Conservation (phyloP, 1,140 invertebrate genomes). For the Liolophura sinensis region DNA sequence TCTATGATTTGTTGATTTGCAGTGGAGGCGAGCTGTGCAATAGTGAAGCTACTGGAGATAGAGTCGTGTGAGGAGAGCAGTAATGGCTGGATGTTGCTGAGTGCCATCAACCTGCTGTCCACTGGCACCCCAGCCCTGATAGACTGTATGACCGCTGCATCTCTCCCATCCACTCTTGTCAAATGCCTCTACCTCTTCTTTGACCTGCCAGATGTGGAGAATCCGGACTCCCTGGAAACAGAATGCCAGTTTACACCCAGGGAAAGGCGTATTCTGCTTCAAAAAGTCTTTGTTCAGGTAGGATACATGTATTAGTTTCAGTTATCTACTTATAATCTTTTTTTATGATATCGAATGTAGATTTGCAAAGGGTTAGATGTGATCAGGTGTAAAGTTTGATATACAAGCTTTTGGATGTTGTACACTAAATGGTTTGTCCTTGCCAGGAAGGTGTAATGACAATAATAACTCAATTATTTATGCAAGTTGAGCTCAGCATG, state of each 20-base stretch:
- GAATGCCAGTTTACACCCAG: conserved; percentile 85
- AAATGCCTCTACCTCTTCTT: conserved; percentile 99
- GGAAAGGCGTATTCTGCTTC: conserved; percentile 87
- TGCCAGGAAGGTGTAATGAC: too few species aligned
- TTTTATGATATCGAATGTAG: too few species aligned
- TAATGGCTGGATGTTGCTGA: conserved; percentile 95
- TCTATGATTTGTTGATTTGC: conserved; percentile 18
- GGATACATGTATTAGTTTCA: conserved; percentile 1
- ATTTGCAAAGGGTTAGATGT: too few species aligned
- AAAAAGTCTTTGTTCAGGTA: conserved; percentile 96
- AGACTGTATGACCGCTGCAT: conserved; percentile 86
- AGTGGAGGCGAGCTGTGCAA: conserved; percentile 92
- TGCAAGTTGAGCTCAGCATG: too few species aligned
- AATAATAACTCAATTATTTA: too few species aligned
- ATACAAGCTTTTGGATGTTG: too few species aligned
- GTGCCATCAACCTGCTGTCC: conserved; percentile 82
- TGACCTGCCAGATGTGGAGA: conserved; percentile 79
- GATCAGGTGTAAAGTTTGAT: too few species aligned
- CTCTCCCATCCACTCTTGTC: conserved; percentile 95
- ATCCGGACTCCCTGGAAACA: conserved; percentile 67
- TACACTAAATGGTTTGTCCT: too few species aligned
- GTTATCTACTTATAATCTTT: too few species aligned
- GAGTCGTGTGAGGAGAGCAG: conserved; percentile 77
- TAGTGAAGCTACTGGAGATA: conserved; percentile 94
- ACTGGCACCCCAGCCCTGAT: conserved; percentile 64